These are phyloP conservation scores for Hyaena hyaena DNA, from an alignment of 2,113 vertebrate genomes.

Conservation along the genomic window DNA sequence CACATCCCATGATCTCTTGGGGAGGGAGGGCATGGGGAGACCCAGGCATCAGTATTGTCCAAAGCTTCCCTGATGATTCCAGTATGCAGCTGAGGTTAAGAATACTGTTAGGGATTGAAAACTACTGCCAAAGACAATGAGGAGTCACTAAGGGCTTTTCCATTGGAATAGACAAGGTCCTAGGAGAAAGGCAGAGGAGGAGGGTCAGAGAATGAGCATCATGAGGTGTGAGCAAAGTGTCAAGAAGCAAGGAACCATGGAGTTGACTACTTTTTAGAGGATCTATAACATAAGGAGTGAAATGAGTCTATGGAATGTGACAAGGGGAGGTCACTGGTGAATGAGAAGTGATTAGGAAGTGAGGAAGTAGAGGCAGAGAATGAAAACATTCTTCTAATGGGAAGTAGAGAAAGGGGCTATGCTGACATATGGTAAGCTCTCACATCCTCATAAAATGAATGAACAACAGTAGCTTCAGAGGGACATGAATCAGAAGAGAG, in stretches of 20 bases:
- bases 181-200: neutral
- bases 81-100: neutral
- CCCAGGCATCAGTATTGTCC: neutral
- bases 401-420: neutral
- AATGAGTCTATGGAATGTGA: neutral
- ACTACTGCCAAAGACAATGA: neutral
- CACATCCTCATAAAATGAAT: neutral
- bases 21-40: neutral
- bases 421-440: neutral
- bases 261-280: neutral
- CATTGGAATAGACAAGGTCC: neutral
- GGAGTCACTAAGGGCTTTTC: neutral
- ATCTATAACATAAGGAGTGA: neutral
- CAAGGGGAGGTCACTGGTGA: neutral
- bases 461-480: neutral
- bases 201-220: neutral
- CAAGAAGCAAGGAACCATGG: neutral
- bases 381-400: neutral
- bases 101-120: neutral
- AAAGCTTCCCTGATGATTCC: neutral
- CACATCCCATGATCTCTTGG: neutral
- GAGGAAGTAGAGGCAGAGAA: neutral
- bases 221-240: neutral
- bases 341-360: neutral
- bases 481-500: neutral